Evolutionary conservation across 2,797 vertebrate genomes (phyloP).

Genomic region (Stomatorhinus walkeri): DNA sequence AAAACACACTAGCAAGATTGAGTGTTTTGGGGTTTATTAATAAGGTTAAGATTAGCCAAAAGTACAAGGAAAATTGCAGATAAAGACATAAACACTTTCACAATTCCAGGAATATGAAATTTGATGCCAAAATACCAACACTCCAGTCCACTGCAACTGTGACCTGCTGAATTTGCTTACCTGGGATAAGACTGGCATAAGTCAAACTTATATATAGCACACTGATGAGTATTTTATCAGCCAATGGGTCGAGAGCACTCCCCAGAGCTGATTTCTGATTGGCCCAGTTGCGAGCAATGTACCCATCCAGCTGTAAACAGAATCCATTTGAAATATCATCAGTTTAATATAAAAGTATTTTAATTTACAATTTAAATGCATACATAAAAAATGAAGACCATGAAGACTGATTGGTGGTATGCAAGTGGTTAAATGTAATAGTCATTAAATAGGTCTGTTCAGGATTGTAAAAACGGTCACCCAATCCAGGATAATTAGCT

Average conservation of each 20-base stretch:
- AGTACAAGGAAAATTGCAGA: neutral
- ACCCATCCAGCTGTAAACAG: slow-evolving; percentile 81
- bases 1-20: neutral
- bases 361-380: neutral
- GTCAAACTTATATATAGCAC: slow-evolving; percentile 88
- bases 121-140: neutral
- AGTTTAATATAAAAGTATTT: neutral
- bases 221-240: slow-evolving; percentile 97
- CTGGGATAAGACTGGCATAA: slow-evolving; percentile 89
- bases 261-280: slow-evolving; percentile 92
- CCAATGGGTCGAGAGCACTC: slow-evolving; percentile 92
- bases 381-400: neutral
- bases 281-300: slow-evolving; percentile 92
- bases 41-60: neutral
- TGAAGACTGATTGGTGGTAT: neutral
- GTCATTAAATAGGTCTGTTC: neutral
- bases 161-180: slow-evolving; percentile 51
- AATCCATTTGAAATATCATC: neutral
- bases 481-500: neutral
- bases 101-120: neutral
- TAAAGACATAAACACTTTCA: neutral
- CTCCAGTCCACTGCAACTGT: neutral
- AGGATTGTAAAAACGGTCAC: neutral
- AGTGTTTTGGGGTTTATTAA: neutral
- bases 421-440: neutral